Base-by-base conservation (phyloP, 1,140 invertebrate genomes). In the Mya arenaria region DNA sequence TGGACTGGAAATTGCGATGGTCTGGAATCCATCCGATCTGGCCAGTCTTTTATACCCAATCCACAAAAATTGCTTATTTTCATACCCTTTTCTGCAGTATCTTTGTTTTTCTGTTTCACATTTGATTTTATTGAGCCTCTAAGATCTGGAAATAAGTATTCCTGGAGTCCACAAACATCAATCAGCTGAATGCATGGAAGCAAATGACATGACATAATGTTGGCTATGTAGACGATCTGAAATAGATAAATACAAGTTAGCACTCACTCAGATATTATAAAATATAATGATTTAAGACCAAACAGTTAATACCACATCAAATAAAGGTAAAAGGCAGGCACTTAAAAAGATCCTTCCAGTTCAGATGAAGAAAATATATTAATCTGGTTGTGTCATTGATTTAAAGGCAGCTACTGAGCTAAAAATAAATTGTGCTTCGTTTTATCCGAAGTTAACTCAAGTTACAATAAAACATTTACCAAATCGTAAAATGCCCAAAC, bases 141-240 rank as follows among this genome's bases (percentile, higher is more conserved):
- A 10, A 88, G 63, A 52, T 65, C 52, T 4, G 90, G 90, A 66
- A 90, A 91, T 10, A 91, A 83, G 72, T 77, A 91, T 10, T 84
- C 66, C 58, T 66, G 85, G 0, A 90, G 82, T 30, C 82, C n/a
- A 44, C 77, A 32, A 62, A 90, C 85, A 62, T 91, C 88, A 68
- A 88, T 85, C 55, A 91, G 89, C 78, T 84, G 82, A 37, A 87
- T 89, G 52, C 88, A 78, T 30, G 84, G 74, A 30, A 84, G 85
- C 56, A 91, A 62, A 63, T 91, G 88, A 69, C 90, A 91, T 32
- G 90, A 91, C 90, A 91, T 91, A 30, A n/a, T n/a, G n/a, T n/a
- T n/a, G n/a, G n/a, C 36, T 39, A 60, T 36, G 19, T 74, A 39
- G 30, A 58, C 6, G 30, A 15, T 48, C 44, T 41, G 41, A 58